phyloP scores from a whole-genome alignment of 1,140 invertebrate species.

The Ooceraea biroi region DNA sequence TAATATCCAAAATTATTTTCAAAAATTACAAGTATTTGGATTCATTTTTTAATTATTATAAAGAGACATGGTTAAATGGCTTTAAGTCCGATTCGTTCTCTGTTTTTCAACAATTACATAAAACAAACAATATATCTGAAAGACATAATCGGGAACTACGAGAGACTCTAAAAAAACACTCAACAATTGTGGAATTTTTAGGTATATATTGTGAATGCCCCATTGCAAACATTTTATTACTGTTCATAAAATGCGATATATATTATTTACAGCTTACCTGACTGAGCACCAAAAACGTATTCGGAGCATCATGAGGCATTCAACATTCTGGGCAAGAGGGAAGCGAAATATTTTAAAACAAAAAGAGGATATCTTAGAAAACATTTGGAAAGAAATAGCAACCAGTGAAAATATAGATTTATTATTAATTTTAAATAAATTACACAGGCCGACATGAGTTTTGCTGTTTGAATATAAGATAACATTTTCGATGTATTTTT shows the following conservation, averaged over 20 bases:
- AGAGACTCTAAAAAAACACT: no score
- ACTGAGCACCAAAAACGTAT: background rate
- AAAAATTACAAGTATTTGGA: background rate
- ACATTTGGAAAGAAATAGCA: constrained; percentile 6
- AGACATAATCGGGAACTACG: no score
- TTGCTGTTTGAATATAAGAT: no score
- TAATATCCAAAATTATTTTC: background rate
- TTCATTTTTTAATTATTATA: background rate
- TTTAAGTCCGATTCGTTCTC: background rate
- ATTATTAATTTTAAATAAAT: no score
- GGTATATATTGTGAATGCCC: no score
- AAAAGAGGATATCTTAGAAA: background rate
- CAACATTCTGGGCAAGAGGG: background rate
- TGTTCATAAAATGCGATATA: constrained; percentile 4
- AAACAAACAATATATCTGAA: no score
- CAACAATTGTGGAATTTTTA: no score
- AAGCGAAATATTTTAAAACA: background rate
- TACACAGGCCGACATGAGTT: no score
- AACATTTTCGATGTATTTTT: no score
- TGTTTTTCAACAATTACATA: no score
- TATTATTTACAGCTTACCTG: background rate
- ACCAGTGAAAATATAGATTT: no score
- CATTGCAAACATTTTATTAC: no score
- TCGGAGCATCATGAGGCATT: background rate
- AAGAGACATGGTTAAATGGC: background rate